Percentiles rank a stretch among this genome's conserved stretches.
Conservation (phyloP, 2,797 vertebrate genomes). For the Arnoldichthys spilopterus region DNA sequence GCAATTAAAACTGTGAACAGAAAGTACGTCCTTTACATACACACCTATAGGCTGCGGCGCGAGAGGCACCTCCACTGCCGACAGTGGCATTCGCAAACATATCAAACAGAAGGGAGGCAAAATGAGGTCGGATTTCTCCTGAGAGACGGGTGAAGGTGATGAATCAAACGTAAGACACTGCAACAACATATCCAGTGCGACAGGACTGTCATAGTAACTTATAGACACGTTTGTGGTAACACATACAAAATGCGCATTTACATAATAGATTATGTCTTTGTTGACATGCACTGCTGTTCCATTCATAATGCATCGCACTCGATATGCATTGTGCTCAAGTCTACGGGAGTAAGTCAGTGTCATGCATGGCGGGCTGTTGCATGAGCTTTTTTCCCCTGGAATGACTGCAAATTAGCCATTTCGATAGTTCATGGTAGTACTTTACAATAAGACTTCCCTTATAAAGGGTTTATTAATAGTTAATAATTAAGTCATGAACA, state of each 20-base stretch:
- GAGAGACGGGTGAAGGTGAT: constrained; percentile 4
- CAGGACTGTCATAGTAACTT: constrained; percentile 45
- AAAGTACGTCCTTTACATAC: background rate
- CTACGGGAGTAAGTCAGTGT: constrained; percentile 24
- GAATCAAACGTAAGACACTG: background rate
- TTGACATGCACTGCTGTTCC: constrained; percentile 48
- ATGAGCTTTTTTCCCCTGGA: constrained; percentile 22
- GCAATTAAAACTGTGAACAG: constrained; percentile 14
- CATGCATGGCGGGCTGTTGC: constrained; percentile 15
- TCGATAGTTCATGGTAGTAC: background rate
- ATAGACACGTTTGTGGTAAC: constrained; percentile 40
- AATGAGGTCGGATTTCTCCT: background rate
- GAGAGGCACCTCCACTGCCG: background rate
- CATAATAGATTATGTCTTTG: constrained; percentile 58
- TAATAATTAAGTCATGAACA: too few relatives aligned
- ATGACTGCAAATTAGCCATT: constrained; percentile 45
- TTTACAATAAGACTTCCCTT: too few relatives aligned
- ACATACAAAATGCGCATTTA: constrained; percentile 52
- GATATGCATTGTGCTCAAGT: constrained; percentile 33
- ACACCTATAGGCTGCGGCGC: background rate
- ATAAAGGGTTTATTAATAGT: too few relatives aligned
- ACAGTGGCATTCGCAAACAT: background rate
- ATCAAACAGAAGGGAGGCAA: background rate
- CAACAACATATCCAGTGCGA: background rate
- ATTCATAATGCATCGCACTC: constrained; percentile 52